These are phyloP conservation scores for Dynastes maya DNA, from an alignment of 2,888 invertebrate genomes.

Conservation along the genomic window DNA sequence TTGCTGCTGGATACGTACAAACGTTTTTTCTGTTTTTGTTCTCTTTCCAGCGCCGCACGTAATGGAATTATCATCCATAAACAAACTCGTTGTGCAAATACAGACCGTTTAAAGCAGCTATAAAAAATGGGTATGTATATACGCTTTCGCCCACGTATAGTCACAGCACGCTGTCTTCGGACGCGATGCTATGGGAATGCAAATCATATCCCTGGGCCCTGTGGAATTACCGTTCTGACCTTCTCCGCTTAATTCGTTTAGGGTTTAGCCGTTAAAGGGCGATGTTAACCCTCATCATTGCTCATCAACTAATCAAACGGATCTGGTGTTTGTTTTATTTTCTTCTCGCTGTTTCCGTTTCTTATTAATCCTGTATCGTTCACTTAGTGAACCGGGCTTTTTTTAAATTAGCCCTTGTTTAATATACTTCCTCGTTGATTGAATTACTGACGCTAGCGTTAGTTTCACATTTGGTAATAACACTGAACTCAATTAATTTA, in stretches of 20 bases:
- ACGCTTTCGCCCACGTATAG: neutral
- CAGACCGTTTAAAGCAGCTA: slow-evolving; percentile 17
- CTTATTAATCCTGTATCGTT: slow-evolving; percentile 24
- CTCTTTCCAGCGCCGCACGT: neutral
- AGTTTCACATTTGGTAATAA: slow-evolving; percentile 7
- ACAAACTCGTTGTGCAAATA: slow-evolving; percentile 38
- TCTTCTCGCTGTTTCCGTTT: slow-evolving; percentile 28
- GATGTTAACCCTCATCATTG: slow-evolving; percentile 44
- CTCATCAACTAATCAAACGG: slow-evolving; percentile 46
- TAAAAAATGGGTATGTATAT: slow-evolving; percentile 14
- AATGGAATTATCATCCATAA: slow-evolving; percentile 31
- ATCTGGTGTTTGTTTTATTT: slow-evolving; percentile 34
- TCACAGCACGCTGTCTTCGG: slow-evolving; percentile 37
- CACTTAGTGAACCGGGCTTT: neutral
- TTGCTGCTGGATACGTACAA: no score
- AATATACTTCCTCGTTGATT: neutral
- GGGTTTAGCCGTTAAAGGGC: slow-evolving; percentile 20
- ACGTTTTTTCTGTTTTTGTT: slow-evolving; percentile 1
- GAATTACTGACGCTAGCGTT: neutral
- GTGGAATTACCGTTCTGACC: slow-evolving; percentile 50
- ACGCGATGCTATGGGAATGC: slow-evolving; percentile 46
- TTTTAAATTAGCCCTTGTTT: slow-evolving; percentile 1
- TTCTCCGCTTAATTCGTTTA: slow-evolving; percentile 43
- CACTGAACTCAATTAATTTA: neutral
- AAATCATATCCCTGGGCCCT: slow-evolving; percentile 52